Evolutionary conservation across 2,888 invertebrate species (phyloP).

Genomic region (Microctonus brassicae): DNA sequence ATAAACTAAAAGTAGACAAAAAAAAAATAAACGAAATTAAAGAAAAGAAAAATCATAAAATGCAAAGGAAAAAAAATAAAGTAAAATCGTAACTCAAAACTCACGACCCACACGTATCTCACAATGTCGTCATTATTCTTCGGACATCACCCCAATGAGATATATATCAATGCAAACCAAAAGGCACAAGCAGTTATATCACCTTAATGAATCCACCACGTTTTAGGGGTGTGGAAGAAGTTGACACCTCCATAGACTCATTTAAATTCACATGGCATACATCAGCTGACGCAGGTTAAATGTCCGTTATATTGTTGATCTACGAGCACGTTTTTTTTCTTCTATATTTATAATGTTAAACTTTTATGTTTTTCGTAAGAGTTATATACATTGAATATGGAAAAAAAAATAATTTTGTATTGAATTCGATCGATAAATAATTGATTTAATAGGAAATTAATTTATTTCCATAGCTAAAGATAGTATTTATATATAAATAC

Average conservation of each 20-base stretch:
- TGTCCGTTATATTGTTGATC: background rate
- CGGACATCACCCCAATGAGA: background rate
- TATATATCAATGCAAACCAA: background rate
- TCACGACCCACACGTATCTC: too few relatives aligned
- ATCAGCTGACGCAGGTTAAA: conserved; percentile 3
- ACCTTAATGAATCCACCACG: background rate
- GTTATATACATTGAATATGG: too few relatives aligned
- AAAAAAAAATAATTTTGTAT: too few relatives aligned
- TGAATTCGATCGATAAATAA: too few relatives aligned
- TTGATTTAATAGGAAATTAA: background rate
- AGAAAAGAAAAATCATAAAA: too few relatives aligned
- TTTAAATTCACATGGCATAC: background rate
- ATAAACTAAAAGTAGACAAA: too few relatives aligned
- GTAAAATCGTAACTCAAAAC: too few relatives aligned
- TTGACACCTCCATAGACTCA: background rate
- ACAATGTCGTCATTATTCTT: too few relatives aligned
- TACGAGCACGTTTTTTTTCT: background rate
- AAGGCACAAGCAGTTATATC: background rate
- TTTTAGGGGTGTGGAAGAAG: background rate
- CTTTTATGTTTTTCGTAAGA: too few relatives aligned
- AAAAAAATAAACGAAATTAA: too few relatives aligned
- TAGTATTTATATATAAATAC: background rate
- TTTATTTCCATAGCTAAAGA: background rate
- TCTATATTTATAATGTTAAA: too few relatives aligned
- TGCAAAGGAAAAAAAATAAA: too few relatives aligned